Evolutionary conservation across 2,888 invertebrate species (phyloP).

Genomic region (Drosophila lacicola): DNA sequence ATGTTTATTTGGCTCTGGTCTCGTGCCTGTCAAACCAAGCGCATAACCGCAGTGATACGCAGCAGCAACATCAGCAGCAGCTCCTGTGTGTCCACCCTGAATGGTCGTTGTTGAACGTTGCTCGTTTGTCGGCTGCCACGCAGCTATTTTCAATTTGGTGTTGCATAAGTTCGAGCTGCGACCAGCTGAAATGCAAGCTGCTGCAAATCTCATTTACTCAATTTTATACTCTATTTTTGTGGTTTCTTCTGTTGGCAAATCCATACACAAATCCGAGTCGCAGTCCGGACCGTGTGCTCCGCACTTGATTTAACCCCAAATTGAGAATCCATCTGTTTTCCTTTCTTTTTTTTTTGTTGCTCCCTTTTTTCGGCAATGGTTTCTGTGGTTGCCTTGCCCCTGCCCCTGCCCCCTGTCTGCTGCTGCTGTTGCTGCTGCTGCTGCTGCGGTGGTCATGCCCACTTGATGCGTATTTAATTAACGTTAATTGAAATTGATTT

Average conservation of each 20-base stretch:
- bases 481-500: constrained; percentile 84
- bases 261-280: constrained; percentile 10
- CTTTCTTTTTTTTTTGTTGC: constrained; percentile 12
- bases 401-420: not conserved
- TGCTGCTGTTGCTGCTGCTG: constrained; percentile 48
- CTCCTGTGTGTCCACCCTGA: constrained; percentile 1
- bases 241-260: constrained; percentile 20
- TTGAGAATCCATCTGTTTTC: constrained; percentile 36
- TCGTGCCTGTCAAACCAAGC: constrained; percentile 73
- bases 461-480: constrained; percentile 83
- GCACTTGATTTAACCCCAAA: constrained; percentile 47
- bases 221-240: constrained; percentile 27
- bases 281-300: constrained; percentile 2
- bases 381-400: constrained; percentile 31
- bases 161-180: constrained; percentile 52
- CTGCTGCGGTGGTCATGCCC: constrained; percentile 79
- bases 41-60: constrained; percentile 68
- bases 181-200: constrained; percentile 29
- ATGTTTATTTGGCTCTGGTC: constrained; percentile 68
- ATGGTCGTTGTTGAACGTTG: constrained; percentile 17
- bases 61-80: not conserved
- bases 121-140: constrained; percentile 38
- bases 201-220: constrained; percentile 64
- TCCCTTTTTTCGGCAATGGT: constrained; percentile 26
- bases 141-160: constrained; percentile 69